Evolutionary conservation across 1,140 invertebrate species (phyloP).

Genomic region (Acromyrmex charruanus): DNA sequence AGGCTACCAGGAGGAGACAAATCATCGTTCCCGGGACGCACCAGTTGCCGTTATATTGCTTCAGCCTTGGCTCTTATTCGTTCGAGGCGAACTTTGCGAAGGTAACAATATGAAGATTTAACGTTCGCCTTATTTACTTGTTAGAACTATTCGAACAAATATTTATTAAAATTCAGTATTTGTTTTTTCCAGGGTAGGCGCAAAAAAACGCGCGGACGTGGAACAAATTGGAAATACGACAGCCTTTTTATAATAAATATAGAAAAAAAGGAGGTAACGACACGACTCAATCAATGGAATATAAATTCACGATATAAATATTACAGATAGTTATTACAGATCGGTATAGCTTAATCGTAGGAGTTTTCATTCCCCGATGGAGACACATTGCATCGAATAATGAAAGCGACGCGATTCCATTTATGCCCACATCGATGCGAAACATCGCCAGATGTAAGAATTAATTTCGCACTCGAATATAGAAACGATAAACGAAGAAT

Average conservation of each 20-base stretch:
- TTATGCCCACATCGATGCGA: neutral
- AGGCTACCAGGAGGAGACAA: conserved; percentile 49
- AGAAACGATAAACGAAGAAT: neutral
- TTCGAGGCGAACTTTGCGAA: conserved; percentile 21
- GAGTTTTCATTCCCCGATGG: neutral
- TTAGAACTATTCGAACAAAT: too few species aligned
- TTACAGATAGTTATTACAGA: neutral
- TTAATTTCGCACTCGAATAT: conserved; percentile 3
- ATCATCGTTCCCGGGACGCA: conserved; percentile 47
- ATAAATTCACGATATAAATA: neutral
- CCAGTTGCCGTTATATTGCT: conserved; percentile 55
- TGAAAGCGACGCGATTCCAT: neutral
- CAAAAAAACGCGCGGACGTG: neutral
- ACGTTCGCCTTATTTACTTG: neutral
- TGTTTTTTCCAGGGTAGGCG: too few species aligned
- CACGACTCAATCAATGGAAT: neutral
- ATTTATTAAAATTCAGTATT: too few species aligned
- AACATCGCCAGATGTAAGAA: neutral
- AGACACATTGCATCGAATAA: neutral
- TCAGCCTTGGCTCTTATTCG: conserved; percentile 58
- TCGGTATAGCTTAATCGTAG: neutral
- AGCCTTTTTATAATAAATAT: neutral
- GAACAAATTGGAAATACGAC: neutral
- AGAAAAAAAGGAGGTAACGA: conserved; percentile 11
- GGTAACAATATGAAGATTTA: conserved; percentile 38